Percentiles rank a stretch among this genome's conserved stretches.
phyloP scores from a whole-genome alignment of 2,113 vertebrate genomes.

The Empidonax traillii region DNA sequence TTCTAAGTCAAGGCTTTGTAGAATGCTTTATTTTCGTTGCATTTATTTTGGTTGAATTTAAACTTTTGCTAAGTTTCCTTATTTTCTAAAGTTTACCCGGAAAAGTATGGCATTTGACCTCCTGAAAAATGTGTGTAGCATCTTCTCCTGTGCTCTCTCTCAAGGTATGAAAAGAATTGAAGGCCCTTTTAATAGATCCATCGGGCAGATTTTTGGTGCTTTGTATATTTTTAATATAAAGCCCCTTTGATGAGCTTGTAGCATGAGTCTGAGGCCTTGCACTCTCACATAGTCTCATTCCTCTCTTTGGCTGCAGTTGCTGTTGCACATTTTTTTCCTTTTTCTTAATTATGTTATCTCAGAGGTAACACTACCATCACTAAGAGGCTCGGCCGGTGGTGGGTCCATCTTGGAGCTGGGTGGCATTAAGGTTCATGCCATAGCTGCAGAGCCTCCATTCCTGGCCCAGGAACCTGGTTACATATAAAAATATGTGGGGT shows the following conservation, averaged over 20 bases:
- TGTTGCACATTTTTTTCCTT: neutral
- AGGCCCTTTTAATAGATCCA: neutral
- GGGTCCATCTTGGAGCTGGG: neutral
- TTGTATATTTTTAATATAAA: neutral
- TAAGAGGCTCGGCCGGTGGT: neutral
- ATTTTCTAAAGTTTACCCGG: neutral
- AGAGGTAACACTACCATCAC: neutral
- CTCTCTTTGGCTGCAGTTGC: neutral
- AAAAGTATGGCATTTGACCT: neutral
- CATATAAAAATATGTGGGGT: neutral
- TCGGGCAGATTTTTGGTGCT: neutral
- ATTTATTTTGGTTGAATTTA: neutral
- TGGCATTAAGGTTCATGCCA: accelerated
- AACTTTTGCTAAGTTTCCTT: neutral
- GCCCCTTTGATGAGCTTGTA: neutral
- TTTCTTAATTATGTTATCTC: neutral
- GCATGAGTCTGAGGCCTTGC: neutral
- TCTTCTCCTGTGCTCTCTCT: neutral
- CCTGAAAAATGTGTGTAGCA: neutral
- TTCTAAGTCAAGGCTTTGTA: neutral
- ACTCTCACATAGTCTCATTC: neutral
- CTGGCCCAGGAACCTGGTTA: neutral
- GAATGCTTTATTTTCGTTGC: neutral
- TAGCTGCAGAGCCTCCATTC: neutral
- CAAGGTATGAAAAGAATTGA: neutral